Percentiles rank a stretch among this genome's conserved stretches.
phyloP scores from a whole-genome alignment of 2,797 vertebrate genomes.

The Thamnophis elegans region DNA sequence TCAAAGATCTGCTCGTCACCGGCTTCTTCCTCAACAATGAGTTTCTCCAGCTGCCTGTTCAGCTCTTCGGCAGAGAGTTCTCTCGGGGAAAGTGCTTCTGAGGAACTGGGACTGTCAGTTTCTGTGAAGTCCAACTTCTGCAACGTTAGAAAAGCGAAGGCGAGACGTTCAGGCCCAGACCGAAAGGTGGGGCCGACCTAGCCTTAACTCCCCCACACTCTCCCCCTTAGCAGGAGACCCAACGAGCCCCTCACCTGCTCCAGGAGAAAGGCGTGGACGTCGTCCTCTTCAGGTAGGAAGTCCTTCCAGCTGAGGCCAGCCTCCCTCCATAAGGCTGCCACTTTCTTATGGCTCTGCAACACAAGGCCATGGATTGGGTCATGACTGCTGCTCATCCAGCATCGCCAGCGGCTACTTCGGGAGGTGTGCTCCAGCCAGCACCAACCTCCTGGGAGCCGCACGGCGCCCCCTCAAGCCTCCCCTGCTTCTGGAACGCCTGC shows the following conservation, averaged over 20 bases:
- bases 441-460: neutral
- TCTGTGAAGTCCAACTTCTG: slow-evolving; percentile 92
- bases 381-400: neutral
- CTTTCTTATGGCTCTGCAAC: slow-evolving; percentile 96
- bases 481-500: neutral
- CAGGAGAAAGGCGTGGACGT: slow-evolving; percentile 87
- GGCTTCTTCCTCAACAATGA: slow-evolving; percentile 91
- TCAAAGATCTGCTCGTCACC: slow-evolving; percentile 97
- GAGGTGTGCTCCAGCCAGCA: neutral
- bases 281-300: slow-evolving; percentile 87
- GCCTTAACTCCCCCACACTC: neutral
- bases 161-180: neutral
- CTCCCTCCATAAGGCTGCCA: slow-evolving; percentile 91
- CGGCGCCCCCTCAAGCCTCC: neutral
- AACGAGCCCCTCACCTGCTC: slow-evolving; percentile 78
- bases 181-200: neutral
- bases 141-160: slow-evolving; percentile 37
- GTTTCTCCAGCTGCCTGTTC: slow-evolving; percentile 85
- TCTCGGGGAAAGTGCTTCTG: slow-evolving; percentile 79
- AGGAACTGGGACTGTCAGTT: slow-evolving; percentile 73
- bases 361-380: slow-evolving; percentile 33
- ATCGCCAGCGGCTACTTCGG: neutral
- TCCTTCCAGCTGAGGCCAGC: slow-evolving; percentile 88
- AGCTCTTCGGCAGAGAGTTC: slow-evolving; percentile 86
- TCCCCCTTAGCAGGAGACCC: neutral